Percentiles rank a stretch among this genome's conserved stretches.
Evolutionary conservation across 2,888 invertebrate species (phyloP).

Genomic region (Eueremaeus valkanovi): DNA sequence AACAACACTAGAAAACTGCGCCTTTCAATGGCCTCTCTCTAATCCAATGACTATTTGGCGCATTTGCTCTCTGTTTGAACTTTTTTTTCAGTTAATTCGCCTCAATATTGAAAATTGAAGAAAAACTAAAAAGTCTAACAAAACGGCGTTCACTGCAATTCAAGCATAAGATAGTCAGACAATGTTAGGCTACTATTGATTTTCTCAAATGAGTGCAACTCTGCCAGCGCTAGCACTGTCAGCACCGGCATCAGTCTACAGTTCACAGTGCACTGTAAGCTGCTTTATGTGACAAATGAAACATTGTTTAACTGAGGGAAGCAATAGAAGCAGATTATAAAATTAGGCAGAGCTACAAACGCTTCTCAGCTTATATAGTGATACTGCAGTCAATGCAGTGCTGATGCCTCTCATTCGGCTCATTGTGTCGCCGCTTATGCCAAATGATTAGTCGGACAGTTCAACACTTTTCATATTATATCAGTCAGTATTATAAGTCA

Average conservation of each 20-base stretch:
- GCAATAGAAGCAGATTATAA: constrained; percentile 7
- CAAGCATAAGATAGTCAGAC: neutral
- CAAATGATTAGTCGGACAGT: neutral
- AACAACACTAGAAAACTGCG: neutral
- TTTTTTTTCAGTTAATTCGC: neutral
- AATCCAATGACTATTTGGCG: constrained; percentile 11
- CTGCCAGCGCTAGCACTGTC: neutral
- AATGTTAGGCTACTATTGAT: neutral
- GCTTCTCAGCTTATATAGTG: too few relatives aligned
- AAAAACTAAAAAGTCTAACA: neutral
- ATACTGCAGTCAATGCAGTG: neutral
- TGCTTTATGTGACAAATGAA: constrained; percentile 29
- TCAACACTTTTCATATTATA: neutral
- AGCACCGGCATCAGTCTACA: neutral
- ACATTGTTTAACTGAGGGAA: neutral
- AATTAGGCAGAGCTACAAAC: neutral
- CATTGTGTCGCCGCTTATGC: neutral
- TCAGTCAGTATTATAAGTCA: neutral
- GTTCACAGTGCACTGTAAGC: too few relatives aligned
- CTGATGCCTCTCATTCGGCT: neutral
- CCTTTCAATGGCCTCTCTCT: neutral
- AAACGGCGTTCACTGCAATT: neutral
- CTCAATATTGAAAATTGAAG: neutral
- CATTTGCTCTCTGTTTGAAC: neutral
- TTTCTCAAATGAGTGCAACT: neutral